These are phyloP conservation scores for Toxostoma redivivum DNA, from an alignment of 2,113 vertebrate species.

Conservation along the genomic window DNA sequence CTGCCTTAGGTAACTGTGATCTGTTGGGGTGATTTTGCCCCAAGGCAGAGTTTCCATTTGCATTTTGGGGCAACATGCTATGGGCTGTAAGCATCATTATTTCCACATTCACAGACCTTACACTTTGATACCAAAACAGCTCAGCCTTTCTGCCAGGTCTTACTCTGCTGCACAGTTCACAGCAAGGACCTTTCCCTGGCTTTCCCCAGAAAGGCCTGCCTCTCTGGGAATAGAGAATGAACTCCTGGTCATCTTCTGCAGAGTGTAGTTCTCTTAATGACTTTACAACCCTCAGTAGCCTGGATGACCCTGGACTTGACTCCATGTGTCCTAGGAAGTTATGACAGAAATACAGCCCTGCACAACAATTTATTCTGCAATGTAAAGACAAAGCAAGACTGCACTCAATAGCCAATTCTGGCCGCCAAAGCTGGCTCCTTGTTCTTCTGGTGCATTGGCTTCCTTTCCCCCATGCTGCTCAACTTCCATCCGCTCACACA, in stretches of 20 bases:
- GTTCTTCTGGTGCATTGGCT: not conserved
- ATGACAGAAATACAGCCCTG: not conserved
- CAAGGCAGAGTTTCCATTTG: not conserved
- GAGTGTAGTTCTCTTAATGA: not conserved
- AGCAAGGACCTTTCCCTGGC: not conserved
- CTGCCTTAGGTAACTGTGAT: not conserved
- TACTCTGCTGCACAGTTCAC: not conserved
- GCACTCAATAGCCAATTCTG: not conserved
- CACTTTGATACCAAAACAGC: not conserved
- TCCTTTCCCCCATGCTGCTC: not conserved
- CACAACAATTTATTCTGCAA: not conserved
- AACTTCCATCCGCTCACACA: not conserved
- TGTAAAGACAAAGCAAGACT: not conserved
- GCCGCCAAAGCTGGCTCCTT: not conserved
- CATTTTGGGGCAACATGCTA: accelerated
- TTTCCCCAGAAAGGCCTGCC: not conserved
- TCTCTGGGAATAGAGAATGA: not conserved
- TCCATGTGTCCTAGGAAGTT: not conserved
- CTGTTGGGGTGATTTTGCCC: not conserved
- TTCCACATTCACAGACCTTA: not conserved
- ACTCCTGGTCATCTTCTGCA: not conserved
- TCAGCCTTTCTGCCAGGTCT: not conserved
- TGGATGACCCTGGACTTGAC: not conserved
- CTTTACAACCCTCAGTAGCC: not conserved
- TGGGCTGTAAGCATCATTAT: not conserved